phyloP scores from a whole-genome alignment of 2,113 vertebrate genomes.

The Zingel zingel region DNA sequence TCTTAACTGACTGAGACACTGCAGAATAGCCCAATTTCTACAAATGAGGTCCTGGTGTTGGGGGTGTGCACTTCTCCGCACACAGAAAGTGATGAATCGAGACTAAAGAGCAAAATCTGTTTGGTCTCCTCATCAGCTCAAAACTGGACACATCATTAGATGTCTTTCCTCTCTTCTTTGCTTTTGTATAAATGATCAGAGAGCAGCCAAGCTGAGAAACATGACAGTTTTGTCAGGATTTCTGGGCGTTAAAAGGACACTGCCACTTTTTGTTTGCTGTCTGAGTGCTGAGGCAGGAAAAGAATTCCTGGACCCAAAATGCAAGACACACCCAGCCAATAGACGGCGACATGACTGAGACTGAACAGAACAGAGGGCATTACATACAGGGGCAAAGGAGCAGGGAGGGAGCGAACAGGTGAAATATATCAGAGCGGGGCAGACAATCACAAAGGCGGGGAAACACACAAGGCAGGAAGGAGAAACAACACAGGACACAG shows the following conservation, averaged over 20 bases:
- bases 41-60: slow-evolving; percentile 20
- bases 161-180: neutral
- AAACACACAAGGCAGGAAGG: too few relatives aligned
- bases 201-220: neutral
- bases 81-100: neutral
- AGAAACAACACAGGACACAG: too few relatives aligned
- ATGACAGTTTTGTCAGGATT: neutral
- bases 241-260: neutral
- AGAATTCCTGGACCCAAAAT: too few relatives aligned
- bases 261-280: neutral
- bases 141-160: neutral
- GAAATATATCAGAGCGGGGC: too few relatives aligned
- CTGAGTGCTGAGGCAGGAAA: too few relatives aligned
- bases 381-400: too few relatives aligned
- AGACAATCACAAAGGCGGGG: too few relatives aligned
- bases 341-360: too few relatives aligned
- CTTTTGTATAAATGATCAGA: neutral
- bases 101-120: neutral
- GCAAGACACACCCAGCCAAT: too few relatives aligned
- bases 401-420: too few relatives aligned
- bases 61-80: neutral
- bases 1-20: slow-evolving; percentile 10
- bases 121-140: neutral
- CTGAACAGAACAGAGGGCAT: too few relatives aligned
- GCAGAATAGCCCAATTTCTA: neutral